A percentile compares a stretch with the other conserved stretches of the same genome.
phyloP scores from a whole-genome alignment of 2,888 invertebrate species.

The Polydrusus pterygomalis region DNA sequence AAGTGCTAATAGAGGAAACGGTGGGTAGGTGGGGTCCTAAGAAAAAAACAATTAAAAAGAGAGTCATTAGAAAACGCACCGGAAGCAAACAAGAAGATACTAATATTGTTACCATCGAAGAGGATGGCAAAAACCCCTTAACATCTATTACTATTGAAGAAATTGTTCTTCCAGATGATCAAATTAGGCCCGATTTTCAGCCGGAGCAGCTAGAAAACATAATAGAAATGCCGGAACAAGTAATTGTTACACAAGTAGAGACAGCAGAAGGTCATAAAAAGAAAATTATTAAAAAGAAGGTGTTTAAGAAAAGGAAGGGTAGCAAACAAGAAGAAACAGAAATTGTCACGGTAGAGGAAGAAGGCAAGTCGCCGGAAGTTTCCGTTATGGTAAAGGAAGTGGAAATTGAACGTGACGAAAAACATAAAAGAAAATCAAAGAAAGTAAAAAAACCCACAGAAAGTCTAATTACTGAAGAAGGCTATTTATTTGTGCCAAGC shows the following conservation, averaged over 20 bases:
- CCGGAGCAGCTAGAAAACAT: conserved; percentile 57
- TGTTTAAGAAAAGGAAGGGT: conserved; percentile 62
- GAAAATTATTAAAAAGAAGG: conserved; percentile 59
- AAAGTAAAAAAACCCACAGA: conserved; percentile 29
- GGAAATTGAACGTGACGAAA: conserved; percentile 65
- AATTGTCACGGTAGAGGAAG: conserved; percentile 61
- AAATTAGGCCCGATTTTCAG: conserved; percentile 49
- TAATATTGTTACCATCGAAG: conserved; percentile 64
- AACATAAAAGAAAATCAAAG: conserved; percentile 41
- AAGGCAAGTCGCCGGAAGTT: conserved; percentile 58
- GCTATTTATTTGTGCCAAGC: conserved; percentile 62
- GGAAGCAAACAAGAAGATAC: conserved; percentile 66
- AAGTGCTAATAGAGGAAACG: conserved; percentile 65
- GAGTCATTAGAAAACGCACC: conserved; percentile 67
- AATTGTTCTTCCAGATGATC: conserved; percentile 64
- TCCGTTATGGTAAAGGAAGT: conserved; percentile 70
- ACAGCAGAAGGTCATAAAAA: conserved; percentile 59
- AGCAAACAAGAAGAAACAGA: conserved; percentile 68
- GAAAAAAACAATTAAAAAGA: conserved; percentile 65
- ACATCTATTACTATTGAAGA: conserved; percentile 63
- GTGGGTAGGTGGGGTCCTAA: conserved; percentile 61
- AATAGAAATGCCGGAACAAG: conserved; percentile 67
- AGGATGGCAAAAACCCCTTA: conserved; percentile 64
- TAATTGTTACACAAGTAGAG: conserved; percentile 56
- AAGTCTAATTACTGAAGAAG: conserved; percentile 55